Percentiles rank a stretch among this genome's conserved stretches.
phyloP scores from a whole-genome alignment of 2,797 vertebrate species.

The Anomalospiza imberbis region DNA sequence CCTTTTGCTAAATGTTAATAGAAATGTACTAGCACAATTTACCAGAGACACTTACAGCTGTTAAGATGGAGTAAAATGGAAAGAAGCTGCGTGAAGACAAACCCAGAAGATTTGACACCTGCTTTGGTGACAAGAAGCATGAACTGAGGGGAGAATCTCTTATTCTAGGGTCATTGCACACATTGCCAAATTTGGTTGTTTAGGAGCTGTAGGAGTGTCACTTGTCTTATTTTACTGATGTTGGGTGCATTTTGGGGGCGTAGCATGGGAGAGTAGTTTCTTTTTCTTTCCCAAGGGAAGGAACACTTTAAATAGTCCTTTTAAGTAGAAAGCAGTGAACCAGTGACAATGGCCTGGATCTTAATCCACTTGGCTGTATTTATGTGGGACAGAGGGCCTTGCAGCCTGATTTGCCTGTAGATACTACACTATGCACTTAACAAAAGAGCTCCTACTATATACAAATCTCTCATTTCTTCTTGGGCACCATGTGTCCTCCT shows the following conservation, averaged over 20 bases:
- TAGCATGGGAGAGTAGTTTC: not conserved
- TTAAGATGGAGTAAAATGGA: constrained; percentile 35
- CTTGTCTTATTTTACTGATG: not conserved
- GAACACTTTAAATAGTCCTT: not conserved
- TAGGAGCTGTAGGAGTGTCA: not conserved
- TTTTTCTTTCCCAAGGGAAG: not conserved
- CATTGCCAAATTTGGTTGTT: not conserved
- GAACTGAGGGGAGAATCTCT: not conserved
- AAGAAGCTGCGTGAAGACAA: constrained; percentile 31
- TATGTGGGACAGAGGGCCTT: not conserved
- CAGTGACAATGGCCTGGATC: not conserved
- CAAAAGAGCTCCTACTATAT: not conserved
- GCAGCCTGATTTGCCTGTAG: not conserved
- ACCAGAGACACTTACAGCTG: constrained; percentile 50
- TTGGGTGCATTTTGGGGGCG: fast-evolving
- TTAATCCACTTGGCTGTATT: not conserved
- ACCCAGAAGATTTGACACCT: constrained; percentile 18
- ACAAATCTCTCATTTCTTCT: not conserved
- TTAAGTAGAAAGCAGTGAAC: not conserved
- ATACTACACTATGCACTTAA: not conserved
- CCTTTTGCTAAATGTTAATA: constrained; percentile 62
- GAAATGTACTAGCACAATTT: constrained; percentile 42
- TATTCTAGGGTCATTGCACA: not conserved
- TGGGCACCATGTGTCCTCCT: not conserved
- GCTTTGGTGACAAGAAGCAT: not conserved